Percentiles rank a stretch among this genome's conserved stretches.
These are phyloP conservation scores for Scolopax mira DNA, from an alignment of 2,113 vertebrate genomes.

Conservation along the genomic window DNA sequence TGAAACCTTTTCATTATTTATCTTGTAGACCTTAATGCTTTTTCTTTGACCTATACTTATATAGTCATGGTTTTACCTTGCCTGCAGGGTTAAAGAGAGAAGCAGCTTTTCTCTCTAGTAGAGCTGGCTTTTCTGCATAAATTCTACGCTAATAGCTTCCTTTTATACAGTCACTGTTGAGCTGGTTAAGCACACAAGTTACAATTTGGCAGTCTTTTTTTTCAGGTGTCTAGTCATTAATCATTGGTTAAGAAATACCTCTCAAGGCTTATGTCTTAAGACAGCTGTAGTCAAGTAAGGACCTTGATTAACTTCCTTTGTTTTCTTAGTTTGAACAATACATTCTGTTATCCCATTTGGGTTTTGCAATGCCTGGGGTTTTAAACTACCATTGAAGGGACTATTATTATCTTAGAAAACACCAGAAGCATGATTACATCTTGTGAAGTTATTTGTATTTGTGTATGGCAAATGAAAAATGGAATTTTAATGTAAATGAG, in stretches of 20 bases:
- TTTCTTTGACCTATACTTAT: not conserved
- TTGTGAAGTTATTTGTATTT: constrained; percentile 12
- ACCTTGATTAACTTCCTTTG: constrained; percentile 45
- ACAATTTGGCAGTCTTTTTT: not conserved
- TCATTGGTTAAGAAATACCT: not conserved
- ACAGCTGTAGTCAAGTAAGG: not conserved
- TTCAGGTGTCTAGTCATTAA: constrained; percentile 11
- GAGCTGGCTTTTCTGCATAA: not conserved
- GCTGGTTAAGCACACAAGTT: not conserved
- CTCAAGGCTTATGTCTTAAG: not conserved
- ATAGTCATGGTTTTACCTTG: not conserved
- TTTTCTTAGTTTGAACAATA: constrained; percentile 37
- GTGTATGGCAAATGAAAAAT: not conserved
- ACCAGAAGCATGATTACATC: constrained; percentile 1
- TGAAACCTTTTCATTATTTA: not conserved
- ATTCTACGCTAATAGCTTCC: not conserved
- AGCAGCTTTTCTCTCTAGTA: not conserved
- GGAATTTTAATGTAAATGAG: not conserved
- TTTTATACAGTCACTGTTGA: not conserved
- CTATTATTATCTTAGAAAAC: constrained; percentile 29
- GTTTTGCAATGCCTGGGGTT: constrained; percentile 1
- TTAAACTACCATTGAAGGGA: not conserved
- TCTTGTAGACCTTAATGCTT: not conserved
- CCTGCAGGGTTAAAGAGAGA: not conserved
- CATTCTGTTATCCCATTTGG: not conserved